Evolutionary conservation across 2,888 invertebrate genomes (phyloP).

Genomic region (Argynnis bischoffii): DNA sequence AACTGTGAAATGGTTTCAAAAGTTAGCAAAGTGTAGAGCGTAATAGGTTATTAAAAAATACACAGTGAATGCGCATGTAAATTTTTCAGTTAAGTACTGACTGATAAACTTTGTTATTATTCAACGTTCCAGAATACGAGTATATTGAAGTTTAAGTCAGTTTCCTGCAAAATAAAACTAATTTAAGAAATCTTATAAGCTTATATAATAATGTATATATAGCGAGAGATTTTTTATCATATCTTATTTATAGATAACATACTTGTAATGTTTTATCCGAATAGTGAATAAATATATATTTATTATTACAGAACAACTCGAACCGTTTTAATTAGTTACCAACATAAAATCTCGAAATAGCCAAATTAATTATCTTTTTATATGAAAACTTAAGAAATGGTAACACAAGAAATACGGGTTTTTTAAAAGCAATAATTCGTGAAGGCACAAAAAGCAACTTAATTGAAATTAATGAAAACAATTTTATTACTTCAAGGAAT

Average conservation of each 20-base stretch:
- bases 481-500: constrained; percentile 34
- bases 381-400: constrained; percentile 7
- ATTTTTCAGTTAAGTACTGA: too few relatives aligned
- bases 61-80: too few relatives aligned
- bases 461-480: constrained; percentile 31
- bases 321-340: constrained; percentile 1
- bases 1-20: too few relatives aligned
- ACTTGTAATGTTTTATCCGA: background rate
- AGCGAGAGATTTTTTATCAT: too few relatives aligned
- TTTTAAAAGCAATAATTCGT: constrained; percentile 25
- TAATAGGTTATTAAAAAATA: too few relatives aligned
- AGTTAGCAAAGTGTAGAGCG: too few relatives aligned
- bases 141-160: too few relatives aligned
- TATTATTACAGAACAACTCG: background rate
- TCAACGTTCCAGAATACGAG: too few relatives aligned
- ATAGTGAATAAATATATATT: background rate
- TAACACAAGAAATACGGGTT: constrained; percentile 25
- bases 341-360: constrained; percentile 5
- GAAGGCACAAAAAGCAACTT: constrained; percentile 41
- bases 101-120: too few relatives aligned
- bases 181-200: too few relatives aligned
- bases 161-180: too few relatives aligned
- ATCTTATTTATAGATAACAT: background rate
- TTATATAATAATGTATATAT: too few relatives aligned
- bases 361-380: constrained; percentile 13